A percentile compares a stretch with the other conserved stretches of the same genome.
Evolutionary conservation across 2,888 invertebrate genomes (phyloP).

Genomic region (Andrena bicolor): DNA sequence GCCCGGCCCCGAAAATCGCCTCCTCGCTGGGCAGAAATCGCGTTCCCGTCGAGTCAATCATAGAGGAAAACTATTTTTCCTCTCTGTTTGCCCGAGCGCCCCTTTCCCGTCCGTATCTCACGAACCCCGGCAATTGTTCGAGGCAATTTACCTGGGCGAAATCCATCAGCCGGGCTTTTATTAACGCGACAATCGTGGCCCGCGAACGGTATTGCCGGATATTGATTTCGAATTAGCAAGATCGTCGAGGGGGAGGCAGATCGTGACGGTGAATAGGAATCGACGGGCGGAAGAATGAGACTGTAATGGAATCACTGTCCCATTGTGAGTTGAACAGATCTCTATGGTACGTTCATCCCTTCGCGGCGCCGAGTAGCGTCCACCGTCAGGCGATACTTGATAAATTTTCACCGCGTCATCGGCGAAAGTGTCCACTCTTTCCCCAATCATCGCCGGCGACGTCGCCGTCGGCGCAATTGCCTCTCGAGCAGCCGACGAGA

Average conservation of each 20-base stretch:
- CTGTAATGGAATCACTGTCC: slow-evolving; percentile 46
- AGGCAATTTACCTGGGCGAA: slow-evolving; percentile 68
- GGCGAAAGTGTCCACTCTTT: background rate
- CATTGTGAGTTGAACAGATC: slow-evolving; percentile 27
- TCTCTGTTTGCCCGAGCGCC: slow-evolving; percentile 45
- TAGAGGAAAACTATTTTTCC: slow-evolving; percentile 67
- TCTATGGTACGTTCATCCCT: slow-evolving; percentile 6
- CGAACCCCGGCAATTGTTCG: slow-evolving; percentile 58
- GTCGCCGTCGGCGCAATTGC: background rate
- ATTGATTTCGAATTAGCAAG: slow-evolving; percentile 82
- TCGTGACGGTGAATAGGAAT: slow-evolving; percentile 39
- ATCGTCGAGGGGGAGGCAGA: slow-evolving; percentile 65
- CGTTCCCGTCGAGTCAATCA: slow-evolving; percentile 69
- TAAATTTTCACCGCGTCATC: slow-evolving; percentile 32
- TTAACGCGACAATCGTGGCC: slow-evolving; percentile 56
- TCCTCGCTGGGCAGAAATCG: slow-evolving; percentile 42
- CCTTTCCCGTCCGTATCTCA: slow-evolving; percentile 49
- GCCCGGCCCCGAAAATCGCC: slow-evolving; percentile 26
- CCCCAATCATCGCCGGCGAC: background rate
- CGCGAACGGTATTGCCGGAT: slow-evolving; percentile 74
- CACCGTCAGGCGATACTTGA: background rate
- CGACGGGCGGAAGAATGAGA: slow-evolving; percentile 38
- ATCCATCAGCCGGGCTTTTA: slow-evolving; percentile 68
- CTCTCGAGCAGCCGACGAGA: background rate
- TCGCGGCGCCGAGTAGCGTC: background rate